Evolutionary conservation across 2,797 vertebrate genomes (phyloP), one percentile per base, ranked within the genome.

Genomic region (Sebastes iracundus): DNA sequence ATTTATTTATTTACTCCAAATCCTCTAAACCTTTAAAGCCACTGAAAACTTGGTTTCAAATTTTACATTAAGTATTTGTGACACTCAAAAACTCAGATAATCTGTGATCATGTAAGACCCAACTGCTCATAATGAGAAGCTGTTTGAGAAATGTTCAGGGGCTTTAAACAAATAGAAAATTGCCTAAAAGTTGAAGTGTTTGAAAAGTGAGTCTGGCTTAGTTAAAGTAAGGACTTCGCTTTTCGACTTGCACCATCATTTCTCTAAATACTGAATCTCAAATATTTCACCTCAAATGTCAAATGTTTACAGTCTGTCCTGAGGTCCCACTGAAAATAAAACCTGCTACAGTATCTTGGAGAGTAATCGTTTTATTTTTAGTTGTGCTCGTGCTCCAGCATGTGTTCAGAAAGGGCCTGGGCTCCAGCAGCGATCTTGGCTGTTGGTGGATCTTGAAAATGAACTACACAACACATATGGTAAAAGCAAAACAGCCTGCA

Each of bases 341-440:
- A 72, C 33, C 79, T 52, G 38, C 69, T 52, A 6, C 38, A 42
- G 38, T 42, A 16, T 61, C 59, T 87, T 70, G 13, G 33, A 85
- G 75, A 82, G 58, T 76, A 80, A 81, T 33, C 52, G 12, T 75
- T 90, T 89, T 92, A 90, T 91, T 92, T 93, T 90, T 88, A 90
- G 88, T 75, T 10, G 16, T 64, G 20, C 66, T 83, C 71, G 72
- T 77, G 80, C 85, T 77, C 22, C 73, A 77, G 82, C 87, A 85
- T 68, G 79, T 89, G 89, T 72, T 90, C 64, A 38, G 62, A 86
- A 79, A 66, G 65, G 76, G 79, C 62, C 73, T 86, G 68, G 46
- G 79, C 70, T 86, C 66, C 58, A 63, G 69, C 84, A 83, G 80
- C 16, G 49, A 68, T 87, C 78, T 85, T 90, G 90, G 90, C 89